phyloP scores from a whole-genome alignment of 2,888 invertebrate species.

The Drosophila macrospina region DNA sequence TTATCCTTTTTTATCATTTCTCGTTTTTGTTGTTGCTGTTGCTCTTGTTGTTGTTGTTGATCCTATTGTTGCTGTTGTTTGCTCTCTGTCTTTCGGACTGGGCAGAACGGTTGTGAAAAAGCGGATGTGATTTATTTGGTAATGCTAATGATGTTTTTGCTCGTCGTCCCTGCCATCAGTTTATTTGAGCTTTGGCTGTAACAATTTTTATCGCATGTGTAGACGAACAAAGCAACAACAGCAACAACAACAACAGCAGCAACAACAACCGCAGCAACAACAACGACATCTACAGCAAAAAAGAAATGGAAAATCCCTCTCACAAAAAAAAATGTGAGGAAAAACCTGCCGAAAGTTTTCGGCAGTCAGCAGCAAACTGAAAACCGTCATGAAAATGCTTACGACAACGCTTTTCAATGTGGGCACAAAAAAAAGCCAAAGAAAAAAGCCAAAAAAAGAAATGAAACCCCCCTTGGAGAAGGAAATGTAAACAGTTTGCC shows the following conservation, averaged over 20 bases:
- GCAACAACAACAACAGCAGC: too few relatives aligned
- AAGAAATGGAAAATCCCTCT: constrained; percentile 16
- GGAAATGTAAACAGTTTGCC: constrained; percentile 80
- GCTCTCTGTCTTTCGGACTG: constrained; percentile 56
- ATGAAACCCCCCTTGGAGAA: constrained; percentile 18
- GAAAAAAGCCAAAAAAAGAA: neutral
- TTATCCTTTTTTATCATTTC: constrained; percentile 78
- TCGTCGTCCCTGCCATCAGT: constrained; percentile 67
- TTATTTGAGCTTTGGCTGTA: constrained; percentile 75
- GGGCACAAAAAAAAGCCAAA: constrained; percentile 10
- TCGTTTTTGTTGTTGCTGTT: constrained; percentile 32
- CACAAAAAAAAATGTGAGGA: constrained; percentile 23
- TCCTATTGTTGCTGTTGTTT: constrained; percentile 24
- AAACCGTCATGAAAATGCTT: constrained; percentile 75
- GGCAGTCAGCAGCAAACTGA: constrained; percentile 51
- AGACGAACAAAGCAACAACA: constrained; percentile 44
- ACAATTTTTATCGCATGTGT: constrained; percentile 80
- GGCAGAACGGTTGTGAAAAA: constrained; percentile 76
- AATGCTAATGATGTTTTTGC: constrained; percentile 83
- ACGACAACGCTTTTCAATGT: constrained; percentile 65
- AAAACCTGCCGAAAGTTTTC: constrained; percentile 76
- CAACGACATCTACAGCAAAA: constrained; percentile 13
- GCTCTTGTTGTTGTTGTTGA: constrained; percentile 8
- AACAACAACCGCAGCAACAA: too few relatives aligned
- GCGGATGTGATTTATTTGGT: constrained; percentile 83